Conservation (phyloP, 2,888 invertebrate species). For the Suillia variegata region DNA sequence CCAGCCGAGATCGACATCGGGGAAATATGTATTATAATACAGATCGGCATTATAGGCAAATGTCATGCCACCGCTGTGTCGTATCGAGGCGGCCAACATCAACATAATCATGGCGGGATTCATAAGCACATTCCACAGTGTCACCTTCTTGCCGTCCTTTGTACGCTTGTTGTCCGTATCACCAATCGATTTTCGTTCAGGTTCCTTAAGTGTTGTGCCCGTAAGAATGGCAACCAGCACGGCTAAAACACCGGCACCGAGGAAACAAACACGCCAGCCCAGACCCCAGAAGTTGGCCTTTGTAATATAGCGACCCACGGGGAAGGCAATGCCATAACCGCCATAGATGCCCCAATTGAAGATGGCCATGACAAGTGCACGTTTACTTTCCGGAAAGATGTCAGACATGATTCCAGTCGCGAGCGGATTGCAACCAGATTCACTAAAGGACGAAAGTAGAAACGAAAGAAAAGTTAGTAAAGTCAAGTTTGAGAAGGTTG, state of each 20-base stretch:
- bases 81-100: constrained; percentile 84
- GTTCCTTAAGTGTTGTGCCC: constrained; percentile 77
- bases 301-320: constrained; percentile 86
- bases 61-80: constrained; percentile 88
- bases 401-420: constrained; percentile 84
- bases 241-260: constrained; percentile 78
- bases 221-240: constrained; percentile 74
- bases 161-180: constrained; percentile 63
- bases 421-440: constrained; percentile 86
- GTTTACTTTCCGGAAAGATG: constrained; percentile 78
- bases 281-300: constrained; percentile 74
- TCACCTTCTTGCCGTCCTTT: constrained; percentile 64
- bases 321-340: constrained; percentile 91
- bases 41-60: constrained; percentile 91
- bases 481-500: no score
- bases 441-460: constrained; percentile 62
- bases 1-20: constrained; percentile 88
- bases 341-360: constrained; percentile 97
- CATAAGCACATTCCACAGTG: constrained; percentile 76
- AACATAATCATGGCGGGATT: constrained; percentile 80
- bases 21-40: constrained; percentile 86
- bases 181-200: constrained; percentile 75
- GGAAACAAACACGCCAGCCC: constrained; percentile 85
- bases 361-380: constrained; percentile 87
- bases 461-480: not conserved